A percentile compares a stretch with the other conserved stretches of the same genome.
Evolutionary conservation across 2,797 vertebrate genomes (phyloP).

Genomic region (Rhyacichthys aspro): DNA sequence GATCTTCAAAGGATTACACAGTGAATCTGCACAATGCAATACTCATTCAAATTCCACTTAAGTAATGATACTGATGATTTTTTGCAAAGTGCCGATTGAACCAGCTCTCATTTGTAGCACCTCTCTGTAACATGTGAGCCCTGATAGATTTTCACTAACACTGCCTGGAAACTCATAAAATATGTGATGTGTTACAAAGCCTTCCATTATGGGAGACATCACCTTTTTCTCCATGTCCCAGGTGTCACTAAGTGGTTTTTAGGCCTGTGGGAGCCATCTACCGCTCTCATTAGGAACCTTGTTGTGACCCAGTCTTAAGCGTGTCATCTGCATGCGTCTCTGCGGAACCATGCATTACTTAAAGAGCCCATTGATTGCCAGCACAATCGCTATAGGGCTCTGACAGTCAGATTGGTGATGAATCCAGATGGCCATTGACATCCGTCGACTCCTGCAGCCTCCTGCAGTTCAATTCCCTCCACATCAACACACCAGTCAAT

Average conservation of each 20-base stretch:
- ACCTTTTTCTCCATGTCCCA: conserved; percentile 47
- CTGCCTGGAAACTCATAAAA: conserved; percentile 63
- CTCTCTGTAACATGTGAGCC: conserved; percentile 17
- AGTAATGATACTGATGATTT: conserved; percentile 18
- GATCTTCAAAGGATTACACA: neutral
- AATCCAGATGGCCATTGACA: conserved; percentile 51
- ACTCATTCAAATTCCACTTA: conserved; percentile 15
- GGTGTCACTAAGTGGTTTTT: conserved; percentile 59
- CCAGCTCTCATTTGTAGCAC: conserved; percentile 28
- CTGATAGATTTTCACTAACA: conserved; percentile 42
- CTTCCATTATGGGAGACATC: conserved; percentile 55
- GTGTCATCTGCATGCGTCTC: conserved; percentile 52
- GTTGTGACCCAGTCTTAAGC: conserved; percentile 61
- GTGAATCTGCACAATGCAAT: conserved; percentile 5
- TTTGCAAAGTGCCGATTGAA: conserved; percentile 32
- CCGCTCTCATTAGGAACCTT: conserved; percentile 56
- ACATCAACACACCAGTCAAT: conserved; percentile 59
- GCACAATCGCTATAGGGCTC: conserved; percentile 46
- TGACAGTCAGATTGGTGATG: conserved; percentile 59
- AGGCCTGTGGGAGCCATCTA: conserved; percentile 47
- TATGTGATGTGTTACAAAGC: conserved; percentile 63
- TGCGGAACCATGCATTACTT: conserved; percentile 56
- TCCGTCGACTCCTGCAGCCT: conserved; percentile 36
- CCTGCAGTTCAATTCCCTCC: conserved; percentile 57
- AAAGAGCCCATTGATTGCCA: conserved; percentile 66